A percentile compares a stretch with the other conserved stretches of the same genome.
Evolutionary conservation across 1,140 invertebrate species (phyloP).

Genomic region (Drosophila malerkotliana): DNA sequence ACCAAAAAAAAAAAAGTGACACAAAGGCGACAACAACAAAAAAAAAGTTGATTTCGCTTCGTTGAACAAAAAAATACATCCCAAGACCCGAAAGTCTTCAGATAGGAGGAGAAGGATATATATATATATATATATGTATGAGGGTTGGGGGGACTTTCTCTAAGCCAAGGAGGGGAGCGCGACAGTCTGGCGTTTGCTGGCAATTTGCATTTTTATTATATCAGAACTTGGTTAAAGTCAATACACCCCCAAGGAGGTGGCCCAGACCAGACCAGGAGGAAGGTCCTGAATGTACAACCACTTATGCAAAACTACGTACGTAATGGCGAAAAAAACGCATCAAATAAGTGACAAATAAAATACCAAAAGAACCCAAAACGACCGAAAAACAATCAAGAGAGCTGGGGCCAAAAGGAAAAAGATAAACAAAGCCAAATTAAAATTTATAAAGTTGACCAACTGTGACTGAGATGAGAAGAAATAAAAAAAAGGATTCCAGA

Average conservation of each 20-base stretch:
- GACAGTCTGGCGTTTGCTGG: slow-evolving; percentile 39
- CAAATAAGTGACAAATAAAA: slow-evolving; percentile 32
- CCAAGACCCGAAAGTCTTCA: neutral
- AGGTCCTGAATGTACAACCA: slow-evolving; percentile 2
- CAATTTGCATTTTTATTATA: slow-evolving; percentile 77
- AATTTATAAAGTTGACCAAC: slow-evolving; percentile 43
- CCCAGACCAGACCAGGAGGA: neutral
- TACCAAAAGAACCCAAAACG: slow-evolving; percentile 18
- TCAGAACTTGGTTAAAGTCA: slow-evolving; percentile 72
- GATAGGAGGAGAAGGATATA: neutral
- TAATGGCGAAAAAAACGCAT: slow-evolving; percentile 22
- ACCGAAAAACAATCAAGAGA: slow-evolving; percentile 18
- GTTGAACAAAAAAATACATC: slow-evolving; percentile 42
- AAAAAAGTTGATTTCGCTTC: slow-evolving; percentile 71
- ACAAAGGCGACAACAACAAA: slow-evolving; percentile 59
- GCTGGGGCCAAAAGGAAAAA: slow-evolving; percentile 11
- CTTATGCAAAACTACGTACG: slow-evolving; percentile 32
- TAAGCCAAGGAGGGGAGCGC: slow-evolving; percentile 10
- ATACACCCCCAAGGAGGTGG: slow-evolving; percentile 40
- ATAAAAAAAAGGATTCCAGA: slow-evolving; percentile 17
- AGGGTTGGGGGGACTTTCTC: neutral
- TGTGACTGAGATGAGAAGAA: slow-evolving; percentile 8
- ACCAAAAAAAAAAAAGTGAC: slow-evolving; percentile 56
- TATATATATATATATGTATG: no score
- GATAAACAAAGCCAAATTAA: slow-evolving; percentile 59